Conservation (phyloP, 2,113 vertebrate species). For the sheep (Ovis aries) region DNA sequence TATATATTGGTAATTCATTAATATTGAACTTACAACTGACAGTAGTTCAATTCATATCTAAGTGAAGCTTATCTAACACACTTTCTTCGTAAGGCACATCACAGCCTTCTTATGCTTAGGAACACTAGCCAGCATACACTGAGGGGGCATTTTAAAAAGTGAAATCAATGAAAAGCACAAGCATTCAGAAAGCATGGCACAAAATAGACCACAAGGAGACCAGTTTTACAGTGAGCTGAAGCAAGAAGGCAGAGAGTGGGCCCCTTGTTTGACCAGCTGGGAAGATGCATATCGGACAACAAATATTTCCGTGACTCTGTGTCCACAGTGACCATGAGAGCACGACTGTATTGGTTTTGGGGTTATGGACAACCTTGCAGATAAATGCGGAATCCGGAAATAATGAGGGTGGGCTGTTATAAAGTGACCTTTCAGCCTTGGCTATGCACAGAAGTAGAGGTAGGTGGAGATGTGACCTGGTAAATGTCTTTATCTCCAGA, state of each 20-base stretch:
- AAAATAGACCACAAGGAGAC: background rate
- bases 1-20: background rate
- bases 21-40: background rate
- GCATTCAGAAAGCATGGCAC: background rate
- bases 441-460: background rate
- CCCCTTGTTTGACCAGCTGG: background rate
- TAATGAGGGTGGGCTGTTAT: background rate
- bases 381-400: background rate
- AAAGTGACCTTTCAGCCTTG: background rate
- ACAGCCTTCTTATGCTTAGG: no score
- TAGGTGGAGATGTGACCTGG: background rate
- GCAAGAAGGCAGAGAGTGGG: background rate
- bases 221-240: background rate
- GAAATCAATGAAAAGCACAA: background rate
- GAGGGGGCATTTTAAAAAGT: background rate
- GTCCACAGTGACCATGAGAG: background rate
- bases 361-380: background rate
- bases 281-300: rapidly evolving
- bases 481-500: background rate
- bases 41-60: background rate
- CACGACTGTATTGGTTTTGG: rapidly evolving
- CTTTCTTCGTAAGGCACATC: background rate
- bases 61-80: background rate
- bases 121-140: background rate
- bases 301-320: background rate